Base-by-base conservation (phyloP, 1,140 invertebrate genomes). In the Drosophila truncata region DNA sequence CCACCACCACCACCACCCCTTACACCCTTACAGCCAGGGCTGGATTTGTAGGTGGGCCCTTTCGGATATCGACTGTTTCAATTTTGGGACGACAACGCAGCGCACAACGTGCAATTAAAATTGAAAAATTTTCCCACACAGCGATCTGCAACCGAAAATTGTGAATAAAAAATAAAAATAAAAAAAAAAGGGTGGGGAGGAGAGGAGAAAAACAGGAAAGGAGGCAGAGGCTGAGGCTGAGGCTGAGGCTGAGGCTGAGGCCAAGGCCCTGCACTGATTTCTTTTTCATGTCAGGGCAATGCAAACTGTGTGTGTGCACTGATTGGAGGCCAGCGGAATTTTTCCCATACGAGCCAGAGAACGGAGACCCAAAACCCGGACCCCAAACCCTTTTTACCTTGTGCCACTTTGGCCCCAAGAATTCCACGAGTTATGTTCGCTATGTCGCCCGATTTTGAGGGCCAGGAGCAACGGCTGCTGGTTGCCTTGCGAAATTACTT, bases 121-220 rank as follows among this genome's bases (percentile, higher is more conserved):
- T 78, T 91, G 83, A 91, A 88, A 83, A 91, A 91, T 91, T 91
- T 91, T 91, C 87, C 87, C 87, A 91, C 87, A 91, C 86, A 86
- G 47, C 35, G 13, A 25, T 87, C 81, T 46, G 83, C 69, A 87
- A 67, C 80, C 58, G 35, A 75, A 75, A 79, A 76, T 73, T 78
- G 82, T 85, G 37, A 54, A 76, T 42, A 39, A 41, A 58, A 59
- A 75, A 65, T 18, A 27, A 52, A 41, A 18, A 23, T 33, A 9
- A 6, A 47, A 23, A 35, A 35, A 16, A 27, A 29, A 29, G 27
- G 27, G 27, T 4, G 8, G n/a, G 37, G 41, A 20, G 23, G 41
- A 16, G 23, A n/a, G 39, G 41, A 55, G 16, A 29, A 59, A 20
- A 39, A 39, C 9, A 29, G 42, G 33, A 25, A 20, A 33, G 23